Conservation (phyloP, 2,113 vertebrate species). For the Pomatorhinus ruficollis region DNA sequence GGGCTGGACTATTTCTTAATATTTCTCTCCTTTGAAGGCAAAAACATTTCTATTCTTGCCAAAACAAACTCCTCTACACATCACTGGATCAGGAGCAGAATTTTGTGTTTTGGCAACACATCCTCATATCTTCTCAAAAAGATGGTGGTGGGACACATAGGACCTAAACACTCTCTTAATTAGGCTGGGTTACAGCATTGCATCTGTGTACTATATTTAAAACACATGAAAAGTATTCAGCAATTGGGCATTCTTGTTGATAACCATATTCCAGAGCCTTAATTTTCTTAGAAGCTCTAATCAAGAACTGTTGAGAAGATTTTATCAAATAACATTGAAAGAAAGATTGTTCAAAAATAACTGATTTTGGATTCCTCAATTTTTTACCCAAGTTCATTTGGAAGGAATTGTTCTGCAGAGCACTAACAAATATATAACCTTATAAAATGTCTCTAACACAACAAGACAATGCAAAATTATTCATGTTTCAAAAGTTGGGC, state of each 20-base stretch:
- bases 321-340: not conserved
- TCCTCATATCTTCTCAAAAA: not conserved
- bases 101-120: not conserved
- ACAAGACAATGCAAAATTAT: not conserved
- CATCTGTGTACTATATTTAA: not conserved
- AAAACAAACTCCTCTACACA: not conserved
- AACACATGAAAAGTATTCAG: not conserved
- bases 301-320: not conserved
- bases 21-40: not conserved
- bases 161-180: not conserved
- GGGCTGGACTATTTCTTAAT: not conserved
- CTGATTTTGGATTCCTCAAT: not conserved
- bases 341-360: not conserved
- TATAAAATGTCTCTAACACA: not conserved
- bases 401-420: not conserved
- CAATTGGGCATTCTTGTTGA: not conserved
- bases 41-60: not conserved
- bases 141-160: not conserved
- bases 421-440: not conserved
- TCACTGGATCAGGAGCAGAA: not conserved
- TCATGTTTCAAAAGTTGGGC: not conserved
- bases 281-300: not conserved
- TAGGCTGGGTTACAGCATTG: not conserved
- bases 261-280: not conserved
- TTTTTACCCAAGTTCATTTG: not conserved